Evolutionary conservation across 2,113 vertebrate genomes (phyloP).

Genomic region (Nannospalax galili): DNA sequence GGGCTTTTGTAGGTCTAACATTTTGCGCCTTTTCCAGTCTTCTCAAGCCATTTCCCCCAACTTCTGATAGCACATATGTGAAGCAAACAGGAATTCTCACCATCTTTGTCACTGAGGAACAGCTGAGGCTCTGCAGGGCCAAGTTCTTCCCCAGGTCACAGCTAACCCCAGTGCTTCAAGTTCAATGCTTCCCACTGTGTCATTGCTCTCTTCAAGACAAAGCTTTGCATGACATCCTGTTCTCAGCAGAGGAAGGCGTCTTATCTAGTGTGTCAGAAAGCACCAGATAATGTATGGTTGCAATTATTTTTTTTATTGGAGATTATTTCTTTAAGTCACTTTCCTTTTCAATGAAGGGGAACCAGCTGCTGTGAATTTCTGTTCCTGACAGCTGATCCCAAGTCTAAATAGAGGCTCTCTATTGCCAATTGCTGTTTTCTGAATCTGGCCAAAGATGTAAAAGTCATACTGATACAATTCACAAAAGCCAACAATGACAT

Average conservation of each 20-base stretch:
- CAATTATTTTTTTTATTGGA: neutral
- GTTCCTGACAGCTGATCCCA: neutral
- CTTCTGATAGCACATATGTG: neutral
- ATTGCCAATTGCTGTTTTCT: slow-evolving; percentile 39
- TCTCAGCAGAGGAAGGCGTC: neutral
- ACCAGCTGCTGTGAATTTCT: slow-evolving; percentile 5
- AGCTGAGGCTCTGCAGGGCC: neutral
- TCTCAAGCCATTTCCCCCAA: neutral
- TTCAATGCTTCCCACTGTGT: neutral
- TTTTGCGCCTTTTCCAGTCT: neutral
- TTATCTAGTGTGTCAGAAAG: neutral
- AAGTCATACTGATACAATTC: slow-evolving; percentile 43
- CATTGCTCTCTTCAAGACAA: neutral
- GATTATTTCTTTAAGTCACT: slow-evolving; percentile 11
- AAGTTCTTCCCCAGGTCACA: neutral
- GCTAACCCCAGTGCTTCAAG: neutral
- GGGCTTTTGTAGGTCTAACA: too few relatives aligned
- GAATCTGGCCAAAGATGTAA: slow-evolving; percentile 12
- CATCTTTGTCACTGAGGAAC: neutral
- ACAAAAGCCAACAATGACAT: slow-evolving; percentile 68
- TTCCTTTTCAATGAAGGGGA: slow-evolving; percentile 23
- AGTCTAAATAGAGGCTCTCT: neutral
- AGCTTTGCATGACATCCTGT: neutral
- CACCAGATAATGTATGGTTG: neutral
- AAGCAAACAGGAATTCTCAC: neutral